Evolutionary conservation across 1,140 invertebrate genomes (phyloP), one percentile per base, ranked within the genome.

Genomic region (Drosophila varians): DNA sequence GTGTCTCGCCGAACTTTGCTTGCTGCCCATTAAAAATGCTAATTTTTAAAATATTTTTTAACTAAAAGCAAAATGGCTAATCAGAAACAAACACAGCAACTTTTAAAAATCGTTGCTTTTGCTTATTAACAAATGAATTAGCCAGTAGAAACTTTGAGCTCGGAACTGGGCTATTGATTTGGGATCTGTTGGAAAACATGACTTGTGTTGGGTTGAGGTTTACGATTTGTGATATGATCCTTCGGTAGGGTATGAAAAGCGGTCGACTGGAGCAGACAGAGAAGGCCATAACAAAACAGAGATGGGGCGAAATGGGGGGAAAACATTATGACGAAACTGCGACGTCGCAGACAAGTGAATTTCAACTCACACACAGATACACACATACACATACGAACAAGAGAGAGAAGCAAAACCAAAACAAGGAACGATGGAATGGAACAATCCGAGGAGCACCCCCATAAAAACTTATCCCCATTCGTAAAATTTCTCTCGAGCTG

Each of bases 41-140:
- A 86, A 87, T 87, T 84, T 73, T 4, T 18, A 7, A 84, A 73
- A 77, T 43, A 65, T 28, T 40, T 56, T 75, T 52, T 73, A 34
- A 48, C 47, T n/a, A 7, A 58, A 45, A 26, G 60, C 23, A 38
- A 64, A 75, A 18, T 8, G 23, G 45, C 43, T 60, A 42, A 18
- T 53, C 25, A 56, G 26, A 42, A 19, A 21, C 28, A 54, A 46
- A 26, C 14, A 34, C 31, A 36, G 34, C 34, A 36, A 4, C 34
- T 36, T 51, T 34, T 48, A 16, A 25, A 19, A 3, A 25, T 26
- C 40, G 28, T 25, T 16, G 3, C 74, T 53, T 66, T 76, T 82
- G 68, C 52, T 73, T 68, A 86, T 79, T 86, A 79, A 86, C 80
- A 86, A 86, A 84, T 62, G 62, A 84, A 86, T 79, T 86, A 77